These are phyloP conservation scores for Monomorium pharaonis DNA, from an alignment of 1,140 invertebrate species.

Conservation along the genomic window DNA sequence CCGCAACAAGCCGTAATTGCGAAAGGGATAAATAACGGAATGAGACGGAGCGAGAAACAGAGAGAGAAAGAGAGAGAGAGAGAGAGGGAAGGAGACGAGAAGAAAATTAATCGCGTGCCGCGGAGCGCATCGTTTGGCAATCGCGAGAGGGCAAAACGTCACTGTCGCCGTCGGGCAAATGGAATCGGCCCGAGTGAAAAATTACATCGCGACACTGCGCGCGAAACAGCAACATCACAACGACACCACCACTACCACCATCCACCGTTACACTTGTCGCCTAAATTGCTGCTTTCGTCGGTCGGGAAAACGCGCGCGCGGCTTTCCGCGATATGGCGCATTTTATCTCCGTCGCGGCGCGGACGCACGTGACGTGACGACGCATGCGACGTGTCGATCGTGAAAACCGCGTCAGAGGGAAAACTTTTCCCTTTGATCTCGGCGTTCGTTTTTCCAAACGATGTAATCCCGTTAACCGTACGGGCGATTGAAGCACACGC, in stretches of 20 bases:
- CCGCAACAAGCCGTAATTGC: constrained; percentile 42
- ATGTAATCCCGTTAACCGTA: constrained; percentile 23
- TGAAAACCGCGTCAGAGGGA: constrained; percentile 42
- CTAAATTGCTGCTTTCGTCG: constrained; percentile 25
- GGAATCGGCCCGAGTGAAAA: constrained; percentile 47
- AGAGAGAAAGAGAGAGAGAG: background rate
- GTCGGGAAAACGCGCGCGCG: background rate
- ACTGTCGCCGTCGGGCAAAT: constrained; percentile 21
- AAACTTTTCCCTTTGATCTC: constrained; percentile 50
- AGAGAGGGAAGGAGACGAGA: background rate
- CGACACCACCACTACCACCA: background rate
- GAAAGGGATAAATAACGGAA: constrained; percentile 42
- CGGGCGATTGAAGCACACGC: constrained; percentile 28
- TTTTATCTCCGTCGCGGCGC: constrained; percentile 23
- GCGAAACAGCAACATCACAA: background rate
- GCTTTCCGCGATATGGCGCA: background rate
- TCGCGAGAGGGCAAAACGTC: constrained; percentile 45
- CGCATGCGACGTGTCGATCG: constrained; percentile 46
- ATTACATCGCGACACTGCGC: constrained; percentile 19
- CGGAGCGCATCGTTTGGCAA: constrained; percentile 46
- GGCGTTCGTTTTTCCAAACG: constrained; percentile 9
- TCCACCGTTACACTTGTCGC: background rate
- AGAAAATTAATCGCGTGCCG: constrained; percentile 27
- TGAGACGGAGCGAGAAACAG: background rate
- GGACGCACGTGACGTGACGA: background rate